Evolutionary conservation across 2,888 invertebrate genomes (phyloP).

Genomic region (Pterostichus madidus): DNA sequence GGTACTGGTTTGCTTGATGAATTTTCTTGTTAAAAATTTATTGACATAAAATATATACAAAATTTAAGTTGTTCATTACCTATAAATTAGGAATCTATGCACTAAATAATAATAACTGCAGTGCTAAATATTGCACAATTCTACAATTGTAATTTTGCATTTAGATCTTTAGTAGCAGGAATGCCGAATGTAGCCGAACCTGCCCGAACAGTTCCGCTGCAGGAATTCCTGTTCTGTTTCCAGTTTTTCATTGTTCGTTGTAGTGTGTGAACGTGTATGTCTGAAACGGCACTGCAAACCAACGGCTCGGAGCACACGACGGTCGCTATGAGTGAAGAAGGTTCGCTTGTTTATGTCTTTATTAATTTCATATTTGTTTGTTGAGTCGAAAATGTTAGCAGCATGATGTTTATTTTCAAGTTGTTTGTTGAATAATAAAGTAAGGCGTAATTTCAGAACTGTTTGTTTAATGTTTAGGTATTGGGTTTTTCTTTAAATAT

Average conservation of each 20-base stretch:
- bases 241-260: constrained; percentile 50
- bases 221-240: constrained; percentile 37
- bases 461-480: not conserved
- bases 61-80: too few species aligned
- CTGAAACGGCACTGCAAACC: constrained; percentile 32
- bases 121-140: too few species aligned
- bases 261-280: constrained; percentile 36
- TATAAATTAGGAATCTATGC: too few species aligned
- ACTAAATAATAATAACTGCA: too few species aligned
- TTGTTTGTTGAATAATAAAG: not conserved
- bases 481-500: too few species aligned
- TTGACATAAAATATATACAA: too few species aligned
- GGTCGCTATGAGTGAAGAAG: constrained; percentile 57
- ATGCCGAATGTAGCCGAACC: constrained; percentile 17
- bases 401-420: not conserved
- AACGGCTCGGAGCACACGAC: constrained; percentile 25
- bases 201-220: constrained; percentile 11
- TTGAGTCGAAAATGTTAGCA: not conserved
- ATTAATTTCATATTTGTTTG: not conserved
- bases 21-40: too few species aligned
- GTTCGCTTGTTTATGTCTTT: constrained; percentile 12
- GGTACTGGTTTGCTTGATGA: too few species aligned
- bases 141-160: too few species aligned
- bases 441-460: not conserved
- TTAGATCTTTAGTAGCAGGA: constrained; percentile 37